Percentiles rank a stretch among this genome's conserved stretches.
Conservation (phyloP, 2,113 vertebrate species). For the Trogon surrucura region DNA sequence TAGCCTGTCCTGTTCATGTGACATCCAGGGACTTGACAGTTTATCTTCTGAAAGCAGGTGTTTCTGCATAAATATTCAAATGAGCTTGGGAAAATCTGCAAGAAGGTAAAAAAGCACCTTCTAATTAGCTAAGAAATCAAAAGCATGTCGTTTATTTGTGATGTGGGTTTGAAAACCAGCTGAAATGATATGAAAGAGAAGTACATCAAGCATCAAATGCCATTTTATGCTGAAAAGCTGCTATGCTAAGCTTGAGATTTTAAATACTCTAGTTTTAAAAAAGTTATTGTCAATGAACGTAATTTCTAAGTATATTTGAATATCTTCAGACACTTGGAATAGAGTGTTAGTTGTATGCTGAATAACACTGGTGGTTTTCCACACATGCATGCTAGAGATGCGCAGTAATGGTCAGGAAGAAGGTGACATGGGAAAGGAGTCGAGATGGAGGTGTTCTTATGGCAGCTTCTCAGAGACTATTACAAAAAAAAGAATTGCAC, state of each 20-base stretch:
- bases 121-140: constrained; percentile 12
- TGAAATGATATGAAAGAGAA: neutral
- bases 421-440: neutral
- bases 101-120: neutral
- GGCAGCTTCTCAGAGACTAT: neutral
- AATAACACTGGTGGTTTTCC: neutral
- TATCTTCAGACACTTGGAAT: neutral
- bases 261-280: neutral
- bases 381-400: rapidly evolving
- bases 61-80: constrained; percentile 55
- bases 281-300: neutral
- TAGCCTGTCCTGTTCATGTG: neutral
- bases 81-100: constrained; percentile 35
- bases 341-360: neutral
- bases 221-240: neutral
- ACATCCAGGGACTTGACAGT: neutral
- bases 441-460: neutral
- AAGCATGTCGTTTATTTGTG: constrained; percentile 22
- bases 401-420: neutral
- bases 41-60: constrained; percentile 42
- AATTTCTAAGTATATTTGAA: neutral
- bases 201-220: neutral
- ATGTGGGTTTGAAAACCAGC: neutral
- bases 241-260: neutral
- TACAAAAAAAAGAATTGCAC: neutral